Percentiles rank a stretch among this genome's conserved stretches.
Conservation (phyloP, 2,797 vertebrate genomes). For the Spinibarbus caldwelli region DNA sequence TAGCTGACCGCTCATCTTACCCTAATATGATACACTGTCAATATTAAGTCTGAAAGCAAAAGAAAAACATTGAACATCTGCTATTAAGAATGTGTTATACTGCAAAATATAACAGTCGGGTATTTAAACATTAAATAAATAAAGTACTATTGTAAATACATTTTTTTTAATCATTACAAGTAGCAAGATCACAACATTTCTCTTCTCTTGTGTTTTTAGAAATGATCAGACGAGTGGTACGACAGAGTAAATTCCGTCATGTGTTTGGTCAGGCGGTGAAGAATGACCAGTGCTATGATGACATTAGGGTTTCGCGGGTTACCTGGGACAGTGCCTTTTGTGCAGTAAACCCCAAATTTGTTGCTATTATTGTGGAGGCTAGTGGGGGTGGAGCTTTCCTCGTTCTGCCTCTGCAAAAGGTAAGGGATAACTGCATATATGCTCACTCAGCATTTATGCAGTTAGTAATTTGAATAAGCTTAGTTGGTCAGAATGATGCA, state of each 20-base stretch:
- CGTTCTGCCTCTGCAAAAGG: slow-evolving; percentile 94
- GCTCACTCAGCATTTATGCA: background rate
- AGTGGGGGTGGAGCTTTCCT: slow-evolving; percentile 96
- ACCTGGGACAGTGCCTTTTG: slow-evolving; percentile 99
- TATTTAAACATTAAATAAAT: background rate
- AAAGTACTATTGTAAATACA: background rate
- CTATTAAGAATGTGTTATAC: background rate
- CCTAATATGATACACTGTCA: slow-evolving; percentile 30
- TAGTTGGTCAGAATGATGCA: background rate
- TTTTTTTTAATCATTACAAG: background rate
- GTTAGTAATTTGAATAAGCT: background rate
- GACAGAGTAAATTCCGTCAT: slow-evolving; percentile 98
- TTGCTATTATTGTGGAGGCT: slow-evolving; percentile 96
- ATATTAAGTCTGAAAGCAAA: slow-evolving; percentile 9
- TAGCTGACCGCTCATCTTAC: slow-evolving; percentile 20
- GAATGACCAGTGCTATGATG: slow-evolving; percentile 97
- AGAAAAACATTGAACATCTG: slow-evolving; percentile 23
- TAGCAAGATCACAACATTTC: background rate
- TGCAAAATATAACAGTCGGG: background rate
- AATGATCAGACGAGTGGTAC: slow-evolving; percentile 96
- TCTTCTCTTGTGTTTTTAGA: slow-evolving; percentile 73
- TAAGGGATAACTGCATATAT: slow-evolving; percentile 62
- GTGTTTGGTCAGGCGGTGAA: slow-evolving; percentile 97
- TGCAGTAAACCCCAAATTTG: slow-evolving; percentile 95
- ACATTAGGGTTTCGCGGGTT: slow-evolving; percentile 95